phyloP scores from a whole-genome alignment of 2,113 vertebrate genomes.

The Sinocyclocheilus rhinocerous region DNA sequence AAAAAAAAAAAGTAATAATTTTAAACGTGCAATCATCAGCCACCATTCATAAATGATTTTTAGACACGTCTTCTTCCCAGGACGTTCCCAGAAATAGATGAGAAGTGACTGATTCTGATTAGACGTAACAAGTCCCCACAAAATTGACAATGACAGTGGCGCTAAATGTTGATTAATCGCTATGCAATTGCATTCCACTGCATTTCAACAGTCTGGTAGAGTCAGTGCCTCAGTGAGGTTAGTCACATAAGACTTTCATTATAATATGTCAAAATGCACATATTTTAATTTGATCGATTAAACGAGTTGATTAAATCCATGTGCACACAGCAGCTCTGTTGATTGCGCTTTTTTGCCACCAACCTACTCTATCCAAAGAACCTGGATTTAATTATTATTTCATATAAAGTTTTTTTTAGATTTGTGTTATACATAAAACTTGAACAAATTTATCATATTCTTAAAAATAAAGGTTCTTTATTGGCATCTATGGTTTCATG shows the following conservation, averaged over 20 bases:
- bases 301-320: conserved; percentile 38
- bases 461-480: background rate
- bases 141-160: conserved; percentile 37
- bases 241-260: conserved; percentile 39
- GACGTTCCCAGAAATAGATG: background rate
- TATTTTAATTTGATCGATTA: conserved; percentile 49
- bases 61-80: background rate
- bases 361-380: conserved; percentile 1
- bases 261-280: conserved; percentile 38
- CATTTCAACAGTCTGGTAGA: conserved; percentile 33
- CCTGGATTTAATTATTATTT: conserved; percentile 14
- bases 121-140: conserved; percentile 27
- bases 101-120: conserved; percentile 45
- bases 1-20: background rate
- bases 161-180: conserved; percentile 42
- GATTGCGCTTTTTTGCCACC: conserved; percentile 12
- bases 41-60: conserved; percentile 15
- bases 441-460: background rate
- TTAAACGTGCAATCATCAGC: conserved; percentile 6
- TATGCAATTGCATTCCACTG: background rate
- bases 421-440: background rate
- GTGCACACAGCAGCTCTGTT: conserved; percentile 6
- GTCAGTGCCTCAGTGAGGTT: conserved; percentile 4
- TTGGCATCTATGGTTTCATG: background rate
- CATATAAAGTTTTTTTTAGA: background rate